These are phyloP conservation scores for Mesoligia furuncula DNA, from an alignment of 2,888 invertebrate genomes.

Conservation along the genomic window DNA sequence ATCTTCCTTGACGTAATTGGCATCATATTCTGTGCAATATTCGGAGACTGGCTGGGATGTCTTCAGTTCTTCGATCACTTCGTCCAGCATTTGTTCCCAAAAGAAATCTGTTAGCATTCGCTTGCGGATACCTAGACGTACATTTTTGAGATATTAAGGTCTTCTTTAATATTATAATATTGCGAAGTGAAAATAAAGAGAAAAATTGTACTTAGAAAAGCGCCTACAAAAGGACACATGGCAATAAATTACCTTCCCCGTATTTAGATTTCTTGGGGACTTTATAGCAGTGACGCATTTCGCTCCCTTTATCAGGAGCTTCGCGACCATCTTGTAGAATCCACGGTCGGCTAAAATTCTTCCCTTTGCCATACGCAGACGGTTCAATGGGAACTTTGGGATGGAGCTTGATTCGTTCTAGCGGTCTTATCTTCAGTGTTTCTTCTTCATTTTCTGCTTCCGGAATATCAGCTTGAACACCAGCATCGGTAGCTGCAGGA, in stretches of 20 bases:
- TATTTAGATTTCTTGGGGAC: conserved; percentile 76
- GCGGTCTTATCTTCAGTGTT: conserved; percentile 80
- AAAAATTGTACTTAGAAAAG: background rate
- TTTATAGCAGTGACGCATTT: conserved; percentile 80
- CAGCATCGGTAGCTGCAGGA: conserved; percentile 70
- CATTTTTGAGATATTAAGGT: background rate
- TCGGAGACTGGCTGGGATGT: conserved; percentile 80
- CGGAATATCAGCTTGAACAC: conserved; percentile 82
- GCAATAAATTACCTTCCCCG: conserved; percentile 72
- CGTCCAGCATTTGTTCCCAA: conserved; percentile 89
- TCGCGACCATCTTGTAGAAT: conserved; percentile 86
- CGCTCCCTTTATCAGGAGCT: conserved; percentile 80
- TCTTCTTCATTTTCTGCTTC: conserved; percentile 75
- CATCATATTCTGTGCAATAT: conserved; percentile 86
- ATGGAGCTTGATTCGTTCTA: conserved; percentile 82
- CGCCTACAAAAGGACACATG: conserved; percentile 7
- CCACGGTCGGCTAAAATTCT: conserved; percentile 84
- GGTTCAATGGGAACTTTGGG: conserved; percentile 85
- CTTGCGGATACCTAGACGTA: conserved; percentile 81
- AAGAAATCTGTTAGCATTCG: conserved; percentile 86
- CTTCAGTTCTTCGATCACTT: conserved; percentile 85
- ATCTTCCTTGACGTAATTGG: conserved; percentile 81
- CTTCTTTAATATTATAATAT: background rate
- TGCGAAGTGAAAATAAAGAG: background rate
- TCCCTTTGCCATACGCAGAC: conserved; percentile 83